Evolutionary conservation across 2,113 vertebrate species (phyloP).

Genomic region (Falco punctatus): DNA sequence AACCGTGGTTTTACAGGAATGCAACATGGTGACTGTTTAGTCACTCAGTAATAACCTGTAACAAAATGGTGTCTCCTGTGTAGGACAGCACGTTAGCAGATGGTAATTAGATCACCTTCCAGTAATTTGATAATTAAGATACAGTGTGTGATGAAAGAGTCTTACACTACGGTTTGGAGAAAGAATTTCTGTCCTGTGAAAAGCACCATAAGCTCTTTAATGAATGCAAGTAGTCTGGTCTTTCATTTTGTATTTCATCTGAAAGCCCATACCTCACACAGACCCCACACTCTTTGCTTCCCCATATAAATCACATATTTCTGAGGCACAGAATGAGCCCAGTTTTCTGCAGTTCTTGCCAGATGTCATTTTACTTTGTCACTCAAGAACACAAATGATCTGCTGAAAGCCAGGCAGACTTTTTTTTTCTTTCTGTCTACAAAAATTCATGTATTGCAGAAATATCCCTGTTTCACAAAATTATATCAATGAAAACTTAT

Average conservation of each 20-base stretch:
- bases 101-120: background rate
- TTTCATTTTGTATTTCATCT: background rate
- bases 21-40: background rate
- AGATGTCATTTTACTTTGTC: slow-evolving; percentile 10
- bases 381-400: background rate
- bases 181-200: background rate
- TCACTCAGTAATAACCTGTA: background rate
- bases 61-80: background rate
- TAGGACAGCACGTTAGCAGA: background rate
- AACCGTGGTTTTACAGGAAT: background rate
- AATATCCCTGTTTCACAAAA: background rate
- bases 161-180: background rate
- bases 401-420: background rate
- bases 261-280: background rate
- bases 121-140: background rate
- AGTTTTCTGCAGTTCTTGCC: background rate
- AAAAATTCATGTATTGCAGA: background rate
- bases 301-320: background rate
- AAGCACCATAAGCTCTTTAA: background rate
- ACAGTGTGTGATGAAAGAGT: background rate
- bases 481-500: background rate
- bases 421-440: background rate
- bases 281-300: background rate
- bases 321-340: background rate
- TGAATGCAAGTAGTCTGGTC: background rate